A percentile compares a stretch with the other conserved stretches of the same genome.
These are phyloP conservation scores for Spinus olivaceus DNA, from an alignment of 2,797 vertebrate genomes.

Conservation along the genomic window DNA sequence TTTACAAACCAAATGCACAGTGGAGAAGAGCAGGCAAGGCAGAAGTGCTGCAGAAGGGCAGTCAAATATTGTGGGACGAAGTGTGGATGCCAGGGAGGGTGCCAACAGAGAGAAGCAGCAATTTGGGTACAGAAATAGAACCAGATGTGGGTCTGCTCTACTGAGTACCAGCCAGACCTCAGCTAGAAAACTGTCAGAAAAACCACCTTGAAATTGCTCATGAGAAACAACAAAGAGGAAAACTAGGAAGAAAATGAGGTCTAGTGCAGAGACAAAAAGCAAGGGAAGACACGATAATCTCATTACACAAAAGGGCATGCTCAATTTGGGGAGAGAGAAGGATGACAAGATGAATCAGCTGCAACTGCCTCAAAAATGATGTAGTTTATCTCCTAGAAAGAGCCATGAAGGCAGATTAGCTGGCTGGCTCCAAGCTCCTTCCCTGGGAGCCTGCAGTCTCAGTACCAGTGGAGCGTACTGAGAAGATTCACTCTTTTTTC, in stretches of 20 bases:
- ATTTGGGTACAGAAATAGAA: not conserved
- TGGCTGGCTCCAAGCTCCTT: not conserved
- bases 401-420: not conserved
- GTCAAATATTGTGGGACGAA: not conserved
- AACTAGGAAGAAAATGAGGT: not conserved
- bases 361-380: conserved; percentile 4
- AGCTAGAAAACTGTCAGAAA: not conserved
- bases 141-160: not conserved
- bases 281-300: not conserved
- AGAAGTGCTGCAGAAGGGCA: not conserved
- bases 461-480: not conserved
- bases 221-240: not conserved
- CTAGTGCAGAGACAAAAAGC: not conserved
- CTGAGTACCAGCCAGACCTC: not conserved
- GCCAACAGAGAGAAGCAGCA: not conserved
- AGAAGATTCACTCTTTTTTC: not conserved
- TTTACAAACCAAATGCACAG: not conserved
- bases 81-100: not conserved
- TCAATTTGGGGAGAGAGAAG: not conserved
- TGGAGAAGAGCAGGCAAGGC: not conserved
- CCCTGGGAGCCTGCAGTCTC: not conserved
- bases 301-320: not conserved
- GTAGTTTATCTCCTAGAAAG: not conserved
- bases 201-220: not conserved
- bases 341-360: not conserved